These are phyloP conservation scores for Cisticola juncidis DNA, from an alignment of 2,113 vertebrate species.

Conservation along the genomic window DNA sequence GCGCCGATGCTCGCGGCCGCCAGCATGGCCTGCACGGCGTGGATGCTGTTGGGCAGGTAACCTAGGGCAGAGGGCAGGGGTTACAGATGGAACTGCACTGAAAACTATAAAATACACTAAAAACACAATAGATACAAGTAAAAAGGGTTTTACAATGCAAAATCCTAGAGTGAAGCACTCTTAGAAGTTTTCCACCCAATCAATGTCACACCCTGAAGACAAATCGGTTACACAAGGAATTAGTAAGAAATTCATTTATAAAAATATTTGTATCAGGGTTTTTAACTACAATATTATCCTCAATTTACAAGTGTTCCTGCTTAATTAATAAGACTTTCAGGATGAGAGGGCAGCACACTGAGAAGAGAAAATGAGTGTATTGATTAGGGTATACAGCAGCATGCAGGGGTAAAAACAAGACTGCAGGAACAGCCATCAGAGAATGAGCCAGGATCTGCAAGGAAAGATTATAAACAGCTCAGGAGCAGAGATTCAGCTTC, in stretches of 20 bases:
- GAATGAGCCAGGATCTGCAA: background rate
- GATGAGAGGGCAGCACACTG: background rate
- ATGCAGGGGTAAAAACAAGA: background rate
- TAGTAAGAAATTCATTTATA: background rate
- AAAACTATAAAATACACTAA: rapidly evolving
- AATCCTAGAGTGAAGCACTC: background rate
- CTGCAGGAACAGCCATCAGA: background rate
- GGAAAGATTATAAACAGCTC: background rate
- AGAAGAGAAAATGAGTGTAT: background rate
- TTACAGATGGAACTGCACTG: background rate
- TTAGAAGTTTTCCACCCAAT: background rate
- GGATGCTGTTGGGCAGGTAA: slow-evolving; percentile 88
- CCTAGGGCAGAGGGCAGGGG: slow-evolving; percentile 66
- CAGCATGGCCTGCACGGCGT: slow-evolving; percentile 92
- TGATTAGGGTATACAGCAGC: background rate
- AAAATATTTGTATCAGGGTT: rapidly evolving
- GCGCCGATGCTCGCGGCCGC: slow-evolving; percentile 91
- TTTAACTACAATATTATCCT: background rate
- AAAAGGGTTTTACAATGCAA: background rate
- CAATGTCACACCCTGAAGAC: rapidly evolving
- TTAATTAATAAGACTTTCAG: background rate
- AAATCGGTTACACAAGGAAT: background rate
- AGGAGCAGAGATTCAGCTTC: background rate
- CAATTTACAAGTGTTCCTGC: background rate
- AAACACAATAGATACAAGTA: rapidly evolving